A percentile compares a stretch with the other conserved stretches of the same genome.
Evolutionary conservation across 2,888 invertebrate genomes (phyloP).

Genomic region (Chrysotoxum bicinctum): DNA sequence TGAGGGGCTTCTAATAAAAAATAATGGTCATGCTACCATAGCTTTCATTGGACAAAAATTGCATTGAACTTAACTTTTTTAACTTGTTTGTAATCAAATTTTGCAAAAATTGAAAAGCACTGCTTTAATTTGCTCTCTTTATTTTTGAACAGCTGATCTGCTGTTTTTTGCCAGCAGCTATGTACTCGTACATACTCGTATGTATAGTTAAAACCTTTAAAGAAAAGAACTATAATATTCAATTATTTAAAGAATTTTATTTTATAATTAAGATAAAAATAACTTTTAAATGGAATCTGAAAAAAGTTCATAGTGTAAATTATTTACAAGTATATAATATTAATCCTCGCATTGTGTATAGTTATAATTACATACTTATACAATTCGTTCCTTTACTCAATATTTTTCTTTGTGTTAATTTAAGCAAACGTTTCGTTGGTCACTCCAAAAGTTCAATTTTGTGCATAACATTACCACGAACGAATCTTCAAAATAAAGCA

Average conservation of each 20-base stretch:
- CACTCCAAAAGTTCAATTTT: slow-evolving; percentile 20
- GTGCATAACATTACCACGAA: slow-evolving; percentile 25
- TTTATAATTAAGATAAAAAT: slow-evolving; percentile 51
- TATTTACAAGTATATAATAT: slow-evolving; percentile 44
- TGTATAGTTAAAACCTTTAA: no score
- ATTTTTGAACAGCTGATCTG: no score
- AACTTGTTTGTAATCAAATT: no score
- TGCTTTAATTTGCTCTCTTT: no score
- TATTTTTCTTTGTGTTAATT: background rate
- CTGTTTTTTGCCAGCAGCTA: no score
- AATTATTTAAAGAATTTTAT: slow-evolving; percentile 9
- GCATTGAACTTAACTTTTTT: no score
- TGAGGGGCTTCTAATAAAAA: no score
- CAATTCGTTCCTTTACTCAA: background rate
- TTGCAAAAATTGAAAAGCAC: no score
- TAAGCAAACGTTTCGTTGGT: slow-evolving; percentile 44
- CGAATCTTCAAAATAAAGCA: background rate
- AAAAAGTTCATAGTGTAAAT: slow-evolving; percentile 53
- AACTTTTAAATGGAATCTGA: slow-evolving; percentile 57
- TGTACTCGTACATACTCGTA: no score
- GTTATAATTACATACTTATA: slow-evolving; percentile 10
- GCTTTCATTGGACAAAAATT: no score
- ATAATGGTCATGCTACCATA: no score
- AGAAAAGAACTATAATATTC: background rate
- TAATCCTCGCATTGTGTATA: slow-evolving; percentile 18